A percentile compares a stretch with the other conserved stretches of the same genome.
Conservation (phyloP, 2,888 invertebrate species). For the Pyrgus malvae region DNA sequence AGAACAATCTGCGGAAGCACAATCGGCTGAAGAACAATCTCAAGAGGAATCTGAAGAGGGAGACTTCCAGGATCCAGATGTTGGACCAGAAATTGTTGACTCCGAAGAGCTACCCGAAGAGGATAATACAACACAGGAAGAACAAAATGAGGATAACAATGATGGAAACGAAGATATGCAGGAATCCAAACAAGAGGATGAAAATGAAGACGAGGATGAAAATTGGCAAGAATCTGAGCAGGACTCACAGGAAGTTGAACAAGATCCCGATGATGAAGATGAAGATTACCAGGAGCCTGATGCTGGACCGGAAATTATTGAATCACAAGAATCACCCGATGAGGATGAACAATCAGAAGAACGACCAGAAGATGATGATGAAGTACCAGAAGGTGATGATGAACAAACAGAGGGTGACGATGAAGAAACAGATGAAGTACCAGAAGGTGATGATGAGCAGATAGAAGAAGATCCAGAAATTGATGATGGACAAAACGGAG, state of each 20-base stretch:
- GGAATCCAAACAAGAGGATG: too few relatives aligned
- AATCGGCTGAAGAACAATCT: slow-evolving; percentile 27
- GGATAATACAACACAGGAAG: slow-evolving; percentile 18
- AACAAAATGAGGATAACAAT: neutral
- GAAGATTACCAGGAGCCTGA: slow-evolving; percentile 1
- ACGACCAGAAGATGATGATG: neutral
- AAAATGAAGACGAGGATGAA: slow-evolving; percentile 18
- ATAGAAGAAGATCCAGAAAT: neutral
- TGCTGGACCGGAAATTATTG: slow-evolving; percentile 29
- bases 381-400: neutral
- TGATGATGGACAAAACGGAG: neutral
- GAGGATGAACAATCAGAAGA: slow-evolving; percentile 19
- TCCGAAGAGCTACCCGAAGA: slow-evolving; percentile 27
- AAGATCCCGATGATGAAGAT: slow-evolving; percentile 14
- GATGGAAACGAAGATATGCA: neutral
- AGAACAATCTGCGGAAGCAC: neutral
- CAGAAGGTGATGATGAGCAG: neutral
- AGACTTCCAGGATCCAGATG: neutral
- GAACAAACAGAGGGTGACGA: too few relatives aligned
- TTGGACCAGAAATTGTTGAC: slow-evolving; percentile 34
- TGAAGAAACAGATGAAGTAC: slow-evolving; percentile 24
- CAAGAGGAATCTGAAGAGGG: slow-evolving; percentile 9
- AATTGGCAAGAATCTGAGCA: too few relatives aligned
- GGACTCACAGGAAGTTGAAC: too few relatives aligned
- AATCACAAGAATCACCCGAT: slow-evolving; percentile 32